A percentile compares a stretch with the other conserved stretches of the same genome.
phyloP scores from a whole-genome alignment of 1,140 invertebrate genomes.

The Chelonus insularis region DNA sequence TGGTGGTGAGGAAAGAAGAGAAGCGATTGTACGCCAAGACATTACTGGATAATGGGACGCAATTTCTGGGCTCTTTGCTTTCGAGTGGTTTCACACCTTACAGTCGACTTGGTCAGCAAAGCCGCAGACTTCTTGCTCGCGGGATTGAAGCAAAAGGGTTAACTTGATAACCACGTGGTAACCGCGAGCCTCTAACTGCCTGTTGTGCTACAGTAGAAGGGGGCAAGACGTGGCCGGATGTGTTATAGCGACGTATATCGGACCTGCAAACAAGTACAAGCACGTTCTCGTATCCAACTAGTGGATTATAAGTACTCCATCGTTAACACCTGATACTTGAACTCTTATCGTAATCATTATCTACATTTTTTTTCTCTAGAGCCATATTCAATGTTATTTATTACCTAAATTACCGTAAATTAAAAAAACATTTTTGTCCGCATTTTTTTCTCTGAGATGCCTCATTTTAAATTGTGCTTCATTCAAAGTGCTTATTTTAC shows the following conservation, averaged over 20 bases:
- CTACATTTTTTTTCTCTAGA: conserved; percentile 3
- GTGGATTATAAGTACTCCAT: neutral
- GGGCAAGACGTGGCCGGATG: neutral
- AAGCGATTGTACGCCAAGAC: conserved; percentile 43
- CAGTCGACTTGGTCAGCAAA: conserved; percentile 23
- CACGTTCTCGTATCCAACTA: neutral
- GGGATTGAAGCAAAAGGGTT: conserved; percentile 55
- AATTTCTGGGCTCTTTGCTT: conserved; percentile 60
- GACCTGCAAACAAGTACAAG: neutral
- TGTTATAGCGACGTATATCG: neutral
- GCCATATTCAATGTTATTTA: conserved; percentile 3
- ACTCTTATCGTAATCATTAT: neutral
- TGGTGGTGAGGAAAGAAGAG: conserved; percentile 13
- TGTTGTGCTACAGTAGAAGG: neutral
- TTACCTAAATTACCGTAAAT: neutral
- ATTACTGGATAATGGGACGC: conserved; percentile 58
- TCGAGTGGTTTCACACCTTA: conserved; percentile 60
- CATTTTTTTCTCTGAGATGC: neutral
- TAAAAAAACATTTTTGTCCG: neutral
- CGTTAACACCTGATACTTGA: conserved; percentile 10
- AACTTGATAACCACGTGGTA: conserved; percentile 58
- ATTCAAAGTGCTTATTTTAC: no score
- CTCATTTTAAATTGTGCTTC: no score
- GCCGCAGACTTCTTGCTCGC: conserved; percentile 30
- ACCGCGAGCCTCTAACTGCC: conserved; percentile 41